Conservation (phyloP, 2,888 invertebrate genomes). For the Merodon equestris region DNA sequence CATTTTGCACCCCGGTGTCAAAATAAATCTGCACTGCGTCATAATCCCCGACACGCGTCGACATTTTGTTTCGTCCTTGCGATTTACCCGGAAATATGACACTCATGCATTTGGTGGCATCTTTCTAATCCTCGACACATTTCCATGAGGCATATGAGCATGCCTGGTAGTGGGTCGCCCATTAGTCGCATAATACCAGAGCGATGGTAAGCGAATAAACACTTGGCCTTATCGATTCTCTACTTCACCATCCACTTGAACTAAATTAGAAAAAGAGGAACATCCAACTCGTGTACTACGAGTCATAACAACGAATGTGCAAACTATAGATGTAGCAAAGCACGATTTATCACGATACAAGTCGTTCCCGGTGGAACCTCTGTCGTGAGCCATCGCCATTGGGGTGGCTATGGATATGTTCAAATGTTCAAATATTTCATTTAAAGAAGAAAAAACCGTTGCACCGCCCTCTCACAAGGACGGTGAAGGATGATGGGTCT, state of each 20-base stretch:
- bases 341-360: slow-evolving; percentile 70
- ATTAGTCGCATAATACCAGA: background rate
- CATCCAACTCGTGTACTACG: slow-evolving; percentile 28
- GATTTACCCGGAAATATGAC: slow-evolving; percentile 28
- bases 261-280: slow-evolving; percentile 9
- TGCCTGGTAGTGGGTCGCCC: background rate
- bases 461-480: slow-evolving; percentile 31
- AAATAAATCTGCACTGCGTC: background rate
- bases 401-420: slow-evolving; percentile 1
- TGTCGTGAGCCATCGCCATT: slow-evolving; percentile 3
- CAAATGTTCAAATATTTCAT: slow-evolving; percentile 51
- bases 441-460: slow-evolving; percentile 27
- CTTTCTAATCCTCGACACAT: slow-evolving; percentile 8
- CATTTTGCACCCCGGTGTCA: background rate
- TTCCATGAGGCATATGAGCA: background rate
- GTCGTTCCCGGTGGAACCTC: background rate
- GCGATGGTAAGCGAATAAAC: background rate
- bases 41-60: slow-evolving; percentile 44
- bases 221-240: slow-evolving; percentile 22
- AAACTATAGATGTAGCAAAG: slow-evolving; percentile 70
- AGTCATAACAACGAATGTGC: slow-evolving; percentile 28
- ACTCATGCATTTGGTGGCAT: slow-evolving; percentile 4
- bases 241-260: background rate
- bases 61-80: slow-evolving; percentile 18
- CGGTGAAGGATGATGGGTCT: slow-evolving; percentile 12